Base-by-base conservation (phyloP, 2,113 vertebrate genomes). In the Monarcha castaneiventris region DNA sequence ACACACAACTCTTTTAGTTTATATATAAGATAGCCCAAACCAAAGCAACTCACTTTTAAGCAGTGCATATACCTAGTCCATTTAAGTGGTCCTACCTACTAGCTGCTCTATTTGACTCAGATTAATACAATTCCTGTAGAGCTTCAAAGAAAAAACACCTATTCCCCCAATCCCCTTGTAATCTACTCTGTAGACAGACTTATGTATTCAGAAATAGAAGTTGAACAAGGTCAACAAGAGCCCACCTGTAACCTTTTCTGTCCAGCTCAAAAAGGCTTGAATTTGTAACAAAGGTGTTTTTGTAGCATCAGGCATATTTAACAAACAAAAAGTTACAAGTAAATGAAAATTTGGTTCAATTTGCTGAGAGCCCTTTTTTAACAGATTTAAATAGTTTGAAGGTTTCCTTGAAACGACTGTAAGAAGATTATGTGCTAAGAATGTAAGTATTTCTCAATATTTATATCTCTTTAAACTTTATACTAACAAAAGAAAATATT, bases 371-470 rank as follows among this genome's bases (percentile, higher is more conserved):
- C 3, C 5, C 29, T 75, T 55, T 52, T 41, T 46, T 35, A 61
- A 78, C 3, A 4, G 25, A 39, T 10, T 76, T 22, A 27, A 44
- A 56, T 6, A 21, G 30, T 52, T 61, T 56, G 43, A 77, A 84
- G 11, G 7, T 80, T 94, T 48, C 3, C 69, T 63, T 81, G 63
- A 93, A 94, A 12, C 8, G 3, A 7, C 5, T 39, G 5, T 37
- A 84, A 89, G 76, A 90, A 80, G 84, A 75, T 74, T 20, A 39
- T 35, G 27, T 44, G 22, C 41, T 88, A 93, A 92, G 13, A 44
- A 48, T 18, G 4, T 8, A 74, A 51, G 16, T 68, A 64, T 48
- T 81, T 72, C 37, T 75, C 58, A 74, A 20, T 58, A 72, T 61
- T 93, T 84, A 18, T n/a, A 23, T 59, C 16, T 59, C 3, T 1